Conservation (phyloP, 2,888 invertebrate genomes). For the Strigamia maritima region DNA sequence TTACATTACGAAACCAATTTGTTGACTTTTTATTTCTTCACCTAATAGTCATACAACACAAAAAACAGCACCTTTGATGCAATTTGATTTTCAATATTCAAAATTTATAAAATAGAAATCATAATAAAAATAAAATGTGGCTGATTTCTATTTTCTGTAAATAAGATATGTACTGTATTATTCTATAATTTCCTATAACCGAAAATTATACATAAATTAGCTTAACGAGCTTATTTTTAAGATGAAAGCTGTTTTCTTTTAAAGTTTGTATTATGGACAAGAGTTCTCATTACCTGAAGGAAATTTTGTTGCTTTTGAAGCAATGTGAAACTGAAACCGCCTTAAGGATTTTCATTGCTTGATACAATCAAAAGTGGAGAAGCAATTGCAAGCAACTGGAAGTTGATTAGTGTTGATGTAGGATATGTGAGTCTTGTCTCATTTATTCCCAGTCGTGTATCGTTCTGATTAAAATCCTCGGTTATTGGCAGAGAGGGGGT, state of each 20-base stretch:
- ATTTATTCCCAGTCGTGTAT: slow-evolving; percentile 34
- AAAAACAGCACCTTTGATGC: no score
- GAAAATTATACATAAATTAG: no score
- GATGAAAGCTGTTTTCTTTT: not conserved
- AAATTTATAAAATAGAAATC: no score
- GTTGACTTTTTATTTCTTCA: no score
- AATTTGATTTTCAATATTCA: no score
- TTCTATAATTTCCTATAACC: no score
- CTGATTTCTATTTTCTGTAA: no score
- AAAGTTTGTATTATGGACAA: not conserved
- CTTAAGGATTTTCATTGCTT: slow-evolving; percentile 1
- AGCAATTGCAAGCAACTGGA: slow-evolving; percentile 8
- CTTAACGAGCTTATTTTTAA: slow-evolving; percentile 4
- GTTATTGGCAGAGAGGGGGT: slow-evolving; percentile 31
- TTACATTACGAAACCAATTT: no score
- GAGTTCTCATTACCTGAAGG: not conserved
- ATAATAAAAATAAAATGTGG: no score
- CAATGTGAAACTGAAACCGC: not conserved
- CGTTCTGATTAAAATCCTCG: slow-evolving; percentile 32
- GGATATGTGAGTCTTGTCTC: slow-evolving; percentile 28
- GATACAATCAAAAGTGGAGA: slow-evolving; percentile 9
- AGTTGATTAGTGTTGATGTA: slow-evolving; percentile 28
- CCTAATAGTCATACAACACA: no score
- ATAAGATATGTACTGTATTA: no score
- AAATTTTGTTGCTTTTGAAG: slow-evolving; percentile 1